phyloP scores from a whole-genome alignment of 2,113 vertebrate species.

The Paramisgurnus dabryanus region DNA sequence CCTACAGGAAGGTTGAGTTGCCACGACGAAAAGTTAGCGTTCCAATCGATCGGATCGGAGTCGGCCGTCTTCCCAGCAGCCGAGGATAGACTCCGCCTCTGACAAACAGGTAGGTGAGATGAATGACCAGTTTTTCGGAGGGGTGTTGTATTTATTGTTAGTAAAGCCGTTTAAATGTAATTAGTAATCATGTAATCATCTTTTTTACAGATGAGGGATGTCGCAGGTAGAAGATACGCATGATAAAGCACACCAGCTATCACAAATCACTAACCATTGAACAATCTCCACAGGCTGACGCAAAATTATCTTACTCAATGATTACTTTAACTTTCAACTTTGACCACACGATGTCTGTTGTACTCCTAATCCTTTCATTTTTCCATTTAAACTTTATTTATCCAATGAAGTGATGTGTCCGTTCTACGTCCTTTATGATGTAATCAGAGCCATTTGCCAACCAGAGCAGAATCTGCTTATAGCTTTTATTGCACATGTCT shows the following conservation, averaged over 20 bases:
- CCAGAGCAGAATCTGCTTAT: constrained; percentile 10
- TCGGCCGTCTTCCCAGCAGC: constrained; percentile 74
- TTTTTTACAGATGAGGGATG: constrained; percentile 14
- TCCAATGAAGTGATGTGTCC: background rate
- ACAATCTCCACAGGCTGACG: background rate
- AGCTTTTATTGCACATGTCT: constrained; percentile 5
- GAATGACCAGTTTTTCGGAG: background rate
- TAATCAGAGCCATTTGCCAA: constrained; percentile 3
- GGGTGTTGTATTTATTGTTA: no score
- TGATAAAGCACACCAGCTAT: constrained; percentile 27
- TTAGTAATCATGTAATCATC: background rate
- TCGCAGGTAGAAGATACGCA: constrained; percentile 39
- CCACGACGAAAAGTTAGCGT: constrained; percentile 77
- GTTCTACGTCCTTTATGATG: constrained; percentile 5
- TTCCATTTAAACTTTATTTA: background rate
- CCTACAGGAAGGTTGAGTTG: constrained; percentile 78
- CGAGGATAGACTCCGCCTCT: constrained; percentile 73
- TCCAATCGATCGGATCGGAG: constrained; percentile 86
- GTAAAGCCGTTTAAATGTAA: background rate
- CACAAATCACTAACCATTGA: constrained; percentile 29
- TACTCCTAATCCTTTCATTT: background rate
- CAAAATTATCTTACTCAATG: background rate
- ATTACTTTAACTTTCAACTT: background rate
- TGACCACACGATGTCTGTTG: constrained; percentile 2
- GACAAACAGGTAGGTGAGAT: constrained; percentile 56